Evolutionary conservation across 2,113 vertebrate genomes (phyloP), one percentile per base, ranked within the genome.

Genomic region (Stictonetta naevosa): DNA sequence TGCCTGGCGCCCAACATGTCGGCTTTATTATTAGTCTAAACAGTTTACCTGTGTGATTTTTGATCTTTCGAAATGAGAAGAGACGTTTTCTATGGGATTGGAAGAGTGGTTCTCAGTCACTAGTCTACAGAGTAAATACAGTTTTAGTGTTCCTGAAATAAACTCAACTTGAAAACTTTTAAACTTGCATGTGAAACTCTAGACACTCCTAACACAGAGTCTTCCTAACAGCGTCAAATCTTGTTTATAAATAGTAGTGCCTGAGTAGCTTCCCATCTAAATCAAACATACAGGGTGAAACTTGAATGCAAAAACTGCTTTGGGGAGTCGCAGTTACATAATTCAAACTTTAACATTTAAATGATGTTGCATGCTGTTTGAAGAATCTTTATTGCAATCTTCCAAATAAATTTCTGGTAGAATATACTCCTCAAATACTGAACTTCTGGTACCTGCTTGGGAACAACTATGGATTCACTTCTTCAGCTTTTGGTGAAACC

Each of bases 121-220:
- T 13, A 34, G 34, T 69, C 38, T 44, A 21, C 58, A 74, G 48
- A 48, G 15, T 5, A 34, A 76, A 55, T 56, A n/a, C 0, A 1
- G 28, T 26, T 83, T 71, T 55, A 59, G 52, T 82, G 28, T 81
- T 88, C 34, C 74, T 88, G 72, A 89, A 95, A 86, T 83, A 91
- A 81, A 31, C 13, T 6, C 11, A 38, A 86, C n/a, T 31, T 59
- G 50, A 56, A 79, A 91, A 53, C 18, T 53, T 60, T 79, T 76
- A 60, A 87, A 84, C 38, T 85, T 73, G 13, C 4, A 90, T 72
- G 42, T 87, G 42, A 75, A 33, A 75, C 38, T 75, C 38, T 82
- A 12, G 72, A n/a, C 67, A 75, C 34, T 38, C 19, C 42, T 11
- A 63, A 20, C 76, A 76, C 48, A 8, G 55, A 20, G 76, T 79